Percentiles rank a stretch among this genome's conserved stretches.
These are phyloP conservation scores for Paracyprichromis sp. DNA, from an alignment of 2,113 vertebrate species.

Conservation along the genomic window DNA sequence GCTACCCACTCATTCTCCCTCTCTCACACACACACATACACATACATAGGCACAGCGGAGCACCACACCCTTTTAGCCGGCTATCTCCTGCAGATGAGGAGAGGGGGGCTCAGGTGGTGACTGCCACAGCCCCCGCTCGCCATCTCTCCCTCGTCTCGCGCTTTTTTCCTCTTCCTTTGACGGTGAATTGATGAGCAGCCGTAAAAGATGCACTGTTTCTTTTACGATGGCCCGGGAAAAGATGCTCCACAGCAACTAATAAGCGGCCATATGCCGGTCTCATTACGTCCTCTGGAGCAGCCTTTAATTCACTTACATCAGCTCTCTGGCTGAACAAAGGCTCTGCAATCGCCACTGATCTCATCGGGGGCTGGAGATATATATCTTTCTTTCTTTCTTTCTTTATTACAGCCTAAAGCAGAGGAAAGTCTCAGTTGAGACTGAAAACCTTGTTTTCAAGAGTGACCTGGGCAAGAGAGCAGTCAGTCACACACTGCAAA, in stretches of 20 bases:
- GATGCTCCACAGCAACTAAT: slow-evolving; percentile 10
- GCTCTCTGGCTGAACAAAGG: slow-evolving; percentile 64
- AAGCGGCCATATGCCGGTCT: slow-evolving; percentile 30
- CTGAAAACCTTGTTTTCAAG: background rate
- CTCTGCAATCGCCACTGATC: slow-evolving; percentile 41
- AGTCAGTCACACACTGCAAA: background rate
- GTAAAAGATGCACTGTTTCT: background rate
- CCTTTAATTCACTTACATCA: slow-evolving; percentile 60
- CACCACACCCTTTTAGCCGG: slow-evolving; percentile 72
- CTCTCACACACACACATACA: background rate
- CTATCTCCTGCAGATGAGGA: slow-evolving; percentile 67
- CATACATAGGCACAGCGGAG: slow-evolving; percentile 23
- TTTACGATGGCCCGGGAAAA: background rate
- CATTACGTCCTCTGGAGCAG: slow-evolving; percentile 46
- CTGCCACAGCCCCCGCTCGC: slow-evolving; percentile 35
- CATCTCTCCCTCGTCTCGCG: background rate
- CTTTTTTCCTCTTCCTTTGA: background rate
- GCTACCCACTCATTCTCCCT: slow-evolving; percentile 42
- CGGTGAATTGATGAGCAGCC: slow-evolving; percentile 15
- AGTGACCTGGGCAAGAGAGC: background rate
- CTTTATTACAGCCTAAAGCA: background rate
- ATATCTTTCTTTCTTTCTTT: background rate
- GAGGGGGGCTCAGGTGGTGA: slow-evolving; percentile 61
- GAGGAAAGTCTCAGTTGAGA: background rate
- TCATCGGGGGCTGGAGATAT: background rate